Evolutionary conservation across 2,888 invertebrate genomes (phyloP).

Genomic region (Cerastis rubricosa): DNA sequence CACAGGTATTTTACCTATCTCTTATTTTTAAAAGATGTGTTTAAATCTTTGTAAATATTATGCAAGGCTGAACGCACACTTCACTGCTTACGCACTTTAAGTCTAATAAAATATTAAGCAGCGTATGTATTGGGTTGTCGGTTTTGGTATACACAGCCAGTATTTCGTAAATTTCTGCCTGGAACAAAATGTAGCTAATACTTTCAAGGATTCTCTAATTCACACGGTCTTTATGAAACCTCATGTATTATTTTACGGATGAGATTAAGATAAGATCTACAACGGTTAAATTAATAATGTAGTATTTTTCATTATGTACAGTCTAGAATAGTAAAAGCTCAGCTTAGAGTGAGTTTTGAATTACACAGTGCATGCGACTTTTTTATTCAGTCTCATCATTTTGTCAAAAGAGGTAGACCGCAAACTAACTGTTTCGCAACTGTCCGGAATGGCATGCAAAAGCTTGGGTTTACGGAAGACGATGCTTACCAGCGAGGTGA

Average conservation of each 20-base stretch:
- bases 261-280: constrained; percentile 29
- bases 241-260: background rate
- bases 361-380: too few species aligned
- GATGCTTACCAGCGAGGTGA: too few species aligned
- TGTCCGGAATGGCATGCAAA: too few species aligned
- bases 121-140: background rate
- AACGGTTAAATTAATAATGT: background rate
- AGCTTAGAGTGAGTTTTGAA: background rate
- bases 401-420: background rate
- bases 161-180: constrained; percentile 29
- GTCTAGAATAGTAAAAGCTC: background rate
- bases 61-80: background rate
- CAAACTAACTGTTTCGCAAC: too few species aligned
- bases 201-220: constrained; percentile 49
- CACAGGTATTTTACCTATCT: too few species aligned
- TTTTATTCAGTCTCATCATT: background rate
- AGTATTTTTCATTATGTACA: background rate
- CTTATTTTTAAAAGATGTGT: background rate
- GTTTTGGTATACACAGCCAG: background rate
- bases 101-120: background rate
- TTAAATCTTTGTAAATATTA: background rate
- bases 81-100: background rate
- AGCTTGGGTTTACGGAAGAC: too few species aligned
- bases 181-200: constrained; percentile 30
- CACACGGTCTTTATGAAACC: constrained; percentile 40